Evolutionary conservation across 2,888 invertebrate species (phyloP), one percentile per base, ranked within the genome.

Genomic region (Harpalus rubripes): DNA sequence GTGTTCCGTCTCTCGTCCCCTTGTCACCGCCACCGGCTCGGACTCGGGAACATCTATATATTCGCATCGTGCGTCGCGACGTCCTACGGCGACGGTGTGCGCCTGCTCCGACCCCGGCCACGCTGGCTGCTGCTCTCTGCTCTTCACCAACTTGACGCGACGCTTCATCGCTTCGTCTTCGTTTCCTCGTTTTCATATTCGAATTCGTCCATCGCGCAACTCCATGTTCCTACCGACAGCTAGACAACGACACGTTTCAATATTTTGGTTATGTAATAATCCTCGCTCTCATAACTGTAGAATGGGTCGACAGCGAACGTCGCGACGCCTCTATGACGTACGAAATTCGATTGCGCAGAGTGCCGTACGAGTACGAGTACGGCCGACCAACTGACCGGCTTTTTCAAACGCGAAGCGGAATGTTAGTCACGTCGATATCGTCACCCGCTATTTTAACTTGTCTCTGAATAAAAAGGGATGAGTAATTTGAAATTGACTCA

Each of bases 371-470:
- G 26, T 68, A 0, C 32, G 39, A 68, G 26, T 32, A 39, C 61
- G 18, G 61, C 22, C 61, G 22, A 61, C 61, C 61, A 22, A 61
- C 61, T 61, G 61, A 61, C 61, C 61, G 61, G 61, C 61, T 61
- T 61, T 61, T 61, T 61, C 61, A 61, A 61, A 61, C 16, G 22
- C 22, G 72, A 39, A 32, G 32, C 32, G 32, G 44, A 8, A 52
- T 18, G n/a, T 72, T 18, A 72, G 12, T 44, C 72, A 72, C 63
- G 41, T 10, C 10, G 41, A 44, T 72, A 72, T 44, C 72, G 72
- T 72, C 72, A 72, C 44, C 41, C 39, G 72, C 72, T 78, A 78
- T 78, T 78, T 78, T 78, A 56, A 78, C 56, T 78, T 58, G 4
- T 22, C 18, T 18, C 56, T 15, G 8, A 58, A 18, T 78, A 78